phyloP scores from a whole-genome alignment of 1,140 invertebrate species.

The Anastrepha ludens region DNA sequence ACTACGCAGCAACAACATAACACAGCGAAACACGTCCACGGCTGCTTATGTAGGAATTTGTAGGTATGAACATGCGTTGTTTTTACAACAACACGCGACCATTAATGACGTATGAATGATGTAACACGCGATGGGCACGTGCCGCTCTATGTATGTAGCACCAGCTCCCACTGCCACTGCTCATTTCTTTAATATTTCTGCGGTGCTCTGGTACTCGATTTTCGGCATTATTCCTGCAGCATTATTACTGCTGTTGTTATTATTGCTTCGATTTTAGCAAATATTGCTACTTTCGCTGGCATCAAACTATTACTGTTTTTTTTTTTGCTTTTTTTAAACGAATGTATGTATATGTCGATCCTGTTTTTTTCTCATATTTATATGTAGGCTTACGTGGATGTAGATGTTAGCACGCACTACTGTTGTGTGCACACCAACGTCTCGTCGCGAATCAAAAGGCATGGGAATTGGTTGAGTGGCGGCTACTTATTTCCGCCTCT shows the following conservation, averaged over 20 bases:
- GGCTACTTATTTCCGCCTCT: slow-evolving; percentile 35
- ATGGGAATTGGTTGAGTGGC: slow-evolving; percentile 36
- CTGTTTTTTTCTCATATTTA: not conserved
- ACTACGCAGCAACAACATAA: slow-evolving; percentile 4
- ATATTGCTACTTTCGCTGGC: not conserved
- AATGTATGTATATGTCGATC: not conserved
- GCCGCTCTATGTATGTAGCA: slow-evolving; percentile 46
- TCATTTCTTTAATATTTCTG: slow-evolving; percentile 58
- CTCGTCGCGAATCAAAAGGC: slow-evolving; percentile 57
- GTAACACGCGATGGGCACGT: slow-evolving; percentile 72
- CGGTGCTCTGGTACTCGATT: slow-evolving; percentile 38
- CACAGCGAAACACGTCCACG: not conserved
- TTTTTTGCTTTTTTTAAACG: slow-evolving; percentile 11
- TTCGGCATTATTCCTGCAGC: not conserved
- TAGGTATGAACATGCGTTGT: not conserved
- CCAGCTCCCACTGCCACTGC: slow-evolving; percentile 54
- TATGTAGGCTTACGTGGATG: not conserved
- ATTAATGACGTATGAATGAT: slow-evolving; percentile 75
- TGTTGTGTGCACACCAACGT: slow-evolving; percentile 54
- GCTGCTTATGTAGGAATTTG: not conserved
- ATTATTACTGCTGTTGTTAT: not conserved
- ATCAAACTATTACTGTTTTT: slow-evolving; percentile 11
- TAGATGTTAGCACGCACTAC: not conserved
- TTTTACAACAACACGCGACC: slow-evolving; percentile 67
- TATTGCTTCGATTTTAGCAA: not conserved